A percentile compares a stretch with the other conserved stretches of the same genome.
Conservation (phyloP, 2,797 vertebrate species). For the Myotis planiceps region DNA sequence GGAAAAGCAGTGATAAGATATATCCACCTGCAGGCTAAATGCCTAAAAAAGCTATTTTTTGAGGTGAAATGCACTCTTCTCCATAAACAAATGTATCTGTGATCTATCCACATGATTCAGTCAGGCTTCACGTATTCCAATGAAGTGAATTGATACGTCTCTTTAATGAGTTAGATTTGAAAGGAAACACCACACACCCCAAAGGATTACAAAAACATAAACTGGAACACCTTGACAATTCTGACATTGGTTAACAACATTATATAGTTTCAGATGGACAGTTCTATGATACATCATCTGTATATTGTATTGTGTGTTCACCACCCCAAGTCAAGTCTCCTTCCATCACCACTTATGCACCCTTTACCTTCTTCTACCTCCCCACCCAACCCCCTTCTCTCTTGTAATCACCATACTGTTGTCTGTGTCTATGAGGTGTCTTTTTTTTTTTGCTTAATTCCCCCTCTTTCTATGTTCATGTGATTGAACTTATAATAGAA, state of each 20-base stretch:
- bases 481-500: background rate
- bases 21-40: background rate
- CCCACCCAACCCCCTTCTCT: no score
- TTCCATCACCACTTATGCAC: background rate
- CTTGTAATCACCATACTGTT: background rate
- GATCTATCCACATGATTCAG: background rate
- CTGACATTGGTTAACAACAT: background rate
- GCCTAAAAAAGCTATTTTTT: background rate
- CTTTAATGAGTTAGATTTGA: slow-evolving; percentile 26
- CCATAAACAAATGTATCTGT: background rate
- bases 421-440: background rate
- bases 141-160: background rate
- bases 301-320: no score
- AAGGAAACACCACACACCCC: background rate
- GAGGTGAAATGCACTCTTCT: background rate
- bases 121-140: background rate
- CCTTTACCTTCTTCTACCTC: background rate
- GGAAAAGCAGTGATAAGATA: background rate
- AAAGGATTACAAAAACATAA: slow-evolving; percentile 21
- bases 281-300: no score
- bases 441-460: no score
- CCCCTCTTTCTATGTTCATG: background rate
- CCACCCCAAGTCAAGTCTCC: no score
- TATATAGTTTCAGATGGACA: no score
- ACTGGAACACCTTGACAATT: slow-evolving; percentile 55